Base-by-base conservation (phyloP, 2,797 vertebrate genomes). In the Anguilla anguilla region DNA sequence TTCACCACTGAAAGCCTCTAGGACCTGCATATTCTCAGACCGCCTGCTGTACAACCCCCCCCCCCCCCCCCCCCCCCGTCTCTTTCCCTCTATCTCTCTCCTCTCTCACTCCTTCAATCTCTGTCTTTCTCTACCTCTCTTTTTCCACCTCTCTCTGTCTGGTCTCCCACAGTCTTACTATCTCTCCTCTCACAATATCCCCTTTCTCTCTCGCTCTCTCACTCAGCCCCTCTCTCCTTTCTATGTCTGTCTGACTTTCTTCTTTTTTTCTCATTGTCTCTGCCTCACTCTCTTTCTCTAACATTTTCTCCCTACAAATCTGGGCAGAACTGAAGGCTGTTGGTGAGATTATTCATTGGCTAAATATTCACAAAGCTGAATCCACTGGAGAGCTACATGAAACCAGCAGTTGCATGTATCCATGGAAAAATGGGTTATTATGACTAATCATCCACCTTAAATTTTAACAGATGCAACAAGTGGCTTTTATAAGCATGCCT, bases 321-420 rank as follows among this genome's bases (percentile, higher is more conserved):
- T 84, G 79, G 91, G 93, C 93, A 93, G 93, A 87, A 86, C 93
- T 92, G 92, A 94, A 91, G 49, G 90, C 92, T 93, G 91, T 94
- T 90, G 94, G 93, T 95, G 93, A 94, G 92, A 91, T 90, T 93
- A 95, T 96, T 94, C 95, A 96, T 95, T 95, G 43, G 43, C 43
- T 92, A 95, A 53, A 53, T 9, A 9, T 94, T 95, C 93, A 94
- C 93, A 94, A 92, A 89, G 94, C 93, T 94, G 94, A 96, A 96
- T 95, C 93, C 92, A 93, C 93, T 94, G n/a, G 92, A 93, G 91
- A 19, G 86, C 92, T 93, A 85, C 88, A 91, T 93, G 86, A 93
- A 94, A 94, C 93, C 95, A 92, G 93, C 90, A 91, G 92, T 93
- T 92, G 93, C 91, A 90, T 31, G 35, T 43, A 22, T 46, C 74